A percentile compares a stretch with the other conserved stretches of the same genome.
Evolutionary conservation across 2,888 invertebrate species (phyloP).

Genomic region (Catocala fraxini): DNA sequence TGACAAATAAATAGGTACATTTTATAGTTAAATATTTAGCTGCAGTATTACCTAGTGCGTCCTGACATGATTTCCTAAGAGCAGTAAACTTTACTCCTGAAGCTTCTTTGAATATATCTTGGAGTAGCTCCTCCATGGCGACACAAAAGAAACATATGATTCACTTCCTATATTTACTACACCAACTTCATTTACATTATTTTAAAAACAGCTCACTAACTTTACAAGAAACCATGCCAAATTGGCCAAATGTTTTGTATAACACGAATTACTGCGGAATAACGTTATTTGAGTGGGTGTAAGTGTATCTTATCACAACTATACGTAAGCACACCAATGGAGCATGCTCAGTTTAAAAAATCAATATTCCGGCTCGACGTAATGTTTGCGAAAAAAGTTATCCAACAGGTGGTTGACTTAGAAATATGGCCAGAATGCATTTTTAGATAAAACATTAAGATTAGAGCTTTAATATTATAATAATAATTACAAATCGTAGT

Average conservation of each 20-base stretch:
- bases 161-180: conserved; percentile 39
- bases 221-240: conserved; percentile 17
- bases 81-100: conserved; percentile 92
- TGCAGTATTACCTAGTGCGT: conserved; percentile 88
- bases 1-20: neutral
- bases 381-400: conserved; percentile 53
- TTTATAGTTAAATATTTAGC: neutral
- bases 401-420: conserved; percentile 69
- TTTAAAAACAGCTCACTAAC: conserved; percentile 17
- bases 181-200: conserved; percentile 23
- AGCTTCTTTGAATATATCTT: conserved; percentile 95
- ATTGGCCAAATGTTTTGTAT: conserved; percentile 27
- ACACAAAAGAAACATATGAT: conserved; percentile 36
- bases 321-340: conserved; percentile 59
- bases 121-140: conserved; percentile 95
- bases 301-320: conserved; percentile 66
- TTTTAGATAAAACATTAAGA: too few species aligned
- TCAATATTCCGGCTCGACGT: conserved; percentile 69
- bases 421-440: too few species aligned
- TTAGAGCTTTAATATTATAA: too few species aligned
- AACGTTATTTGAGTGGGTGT: conserved; percentile 69
- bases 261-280: conserved; percentile 34
- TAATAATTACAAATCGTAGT: too few species aligned
- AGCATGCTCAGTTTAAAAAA: conserved; percentile 81
- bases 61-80: conserved; percentile 94